These are phyloP conservation scores for Nothura maculosa DNA, from an alignment of 2,797 vertebrate species.

Conservation along the genomic window DNA sequence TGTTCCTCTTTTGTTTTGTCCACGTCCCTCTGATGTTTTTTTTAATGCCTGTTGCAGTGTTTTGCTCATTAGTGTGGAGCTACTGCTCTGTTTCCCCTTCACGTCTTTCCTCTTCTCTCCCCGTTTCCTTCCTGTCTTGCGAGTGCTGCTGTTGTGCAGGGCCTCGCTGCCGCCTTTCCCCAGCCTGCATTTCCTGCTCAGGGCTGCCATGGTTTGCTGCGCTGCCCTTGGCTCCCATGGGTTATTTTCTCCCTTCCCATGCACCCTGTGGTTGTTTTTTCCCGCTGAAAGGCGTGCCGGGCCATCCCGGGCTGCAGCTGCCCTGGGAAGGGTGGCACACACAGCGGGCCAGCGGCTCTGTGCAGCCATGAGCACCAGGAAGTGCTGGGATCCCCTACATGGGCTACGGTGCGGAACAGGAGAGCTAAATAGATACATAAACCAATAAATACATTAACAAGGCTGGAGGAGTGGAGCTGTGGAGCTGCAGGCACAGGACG, in stretches of 20 bases:
- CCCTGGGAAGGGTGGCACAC: neutral
- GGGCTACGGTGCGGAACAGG: too few species aligned
- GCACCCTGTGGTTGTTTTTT: too few species aligned
- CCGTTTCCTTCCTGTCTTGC: constrained; percentile 7
- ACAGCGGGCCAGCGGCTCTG: neutral
- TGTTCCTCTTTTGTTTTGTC: neutral
- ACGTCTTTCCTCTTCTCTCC: neutral
- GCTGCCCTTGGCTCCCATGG: fast-evolving
- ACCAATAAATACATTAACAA: too few species aligned
- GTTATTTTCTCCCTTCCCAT: neutral
- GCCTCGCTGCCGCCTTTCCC: neutral
- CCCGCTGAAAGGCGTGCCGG: fast-evolving
- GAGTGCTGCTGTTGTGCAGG: neutral
- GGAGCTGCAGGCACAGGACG: too few species aligned
- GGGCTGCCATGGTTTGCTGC: neutral
- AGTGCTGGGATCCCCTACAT: too few species aligned
- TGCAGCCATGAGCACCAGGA: too few species aligned
- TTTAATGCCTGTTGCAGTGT: neutral
- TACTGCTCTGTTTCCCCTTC: neutral
- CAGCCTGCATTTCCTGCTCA: fast-evolving
- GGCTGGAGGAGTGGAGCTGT: too few species aligned
- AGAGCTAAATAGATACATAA: too few species aligned
- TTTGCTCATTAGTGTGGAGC: neutral
- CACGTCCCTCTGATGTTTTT: neutral
- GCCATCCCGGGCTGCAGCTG: fast-evolving